Evolutionary conservation across 1,140 invertebrate genomes (phyloP), one percentile per base, ranked within the genome.

Genomic region (Hetaerina americana): DNA sequence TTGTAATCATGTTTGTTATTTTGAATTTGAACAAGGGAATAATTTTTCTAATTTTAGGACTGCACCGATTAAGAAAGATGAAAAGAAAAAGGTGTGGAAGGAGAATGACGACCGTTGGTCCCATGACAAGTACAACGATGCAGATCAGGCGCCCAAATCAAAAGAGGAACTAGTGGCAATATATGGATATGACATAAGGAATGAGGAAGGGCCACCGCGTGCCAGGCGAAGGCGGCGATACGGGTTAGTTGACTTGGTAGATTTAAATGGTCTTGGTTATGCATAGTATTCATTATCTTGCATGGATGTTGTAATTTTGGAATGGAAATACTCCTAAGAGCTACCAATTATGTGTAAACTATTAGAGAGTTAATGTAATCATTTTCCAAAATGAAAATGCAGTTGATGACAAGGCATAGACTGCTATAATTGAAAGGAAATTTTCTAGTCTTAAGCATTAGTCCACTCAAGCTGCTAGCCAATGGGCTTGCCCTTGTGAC

Each of bases 111-210:
- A 87, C 73, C 88, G 88, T 74, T 98, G 96, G 96, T 83, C 87
- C 15, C 96, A 98, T 81, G 96, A 98, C 81, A 85, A 90, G 71
- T 98, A 90, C 78, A 90, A 92, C 77, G 91, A 94, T 73, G 82
- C 84, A 22, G 86, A 88, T 70, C 90, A 97, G 83, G 87, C 88
- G 68, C 95, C 96, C 2, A 98, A 98, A 81, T 89, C 89, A 26
- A 86, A 89, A 8, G 87, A 94, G 28, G 96, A 98, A 83, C 78
- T 98, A 5, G 87, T 96, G 67, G 86, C 90, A 0, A 85, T 91
- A 49, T 98, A 98, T 81, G 96, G 96, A 3, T 98, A 97, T 82
- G 95, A 98, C 78, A 98, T 98, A 70, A 83, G 95, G 69, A 92
- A 91, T 76, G 92, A 96, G 81, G 94, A 97, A 79, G 92, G 92